Evolutionary conservation across 2,113 vertebrate genomes (phyloP), one percentile per base, ranked within the genome.

Genomic region (Puffinus mauretanicus): DNA sequence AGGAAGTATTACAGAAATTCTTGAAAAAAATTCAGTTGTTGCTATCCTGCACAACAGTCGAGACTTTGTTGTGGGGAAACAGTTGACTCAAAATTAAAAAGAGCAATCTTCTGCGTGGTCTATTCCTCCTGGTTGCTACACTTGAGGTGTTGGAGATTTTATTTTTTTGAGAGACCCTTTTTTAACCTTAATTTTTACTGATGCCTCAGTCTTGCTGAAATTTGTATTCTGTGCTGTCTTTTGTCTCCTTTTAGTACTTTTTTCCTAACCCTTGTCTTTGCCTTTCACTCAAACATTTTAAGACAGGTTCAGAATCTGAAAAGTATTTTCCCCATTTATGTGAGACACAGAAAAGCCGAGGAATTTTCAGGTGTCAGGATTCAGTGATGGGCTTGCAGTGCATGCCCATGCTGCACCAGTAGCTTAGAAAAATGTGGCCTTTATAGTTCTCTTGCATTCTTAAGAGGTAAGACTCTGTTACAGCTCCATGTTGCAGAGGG

Each of bases 31-130:
- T 2, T 6, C 3, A 55, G 16, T 40, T 51, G 20, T 24, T 46
- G 52, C 24, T 34, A 6, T 40, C 13, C 16, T 1, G 1, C 12
- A 15, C 14, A 30, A 55, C 13, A 47, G 16, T 0, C 15, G 20
- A 46, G 24, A 51, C 17, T 26, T 4, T 11, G 38, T 61, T 38
- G 16, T 34, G 15, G 40, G 55, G 32, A 24, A 71, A 55, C 3
- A 29, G 17, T 24, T 72, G n/a, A 40, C 38, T 13, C 80, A 10
- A 52, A 57, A 36, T 40, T 2, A 51, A 6, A 57, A 51, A 77
- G 21, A 69, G 30, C 7, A 3, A 26, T 14, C 20, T 42, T 62
- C 70, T 47, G 34, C 38, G 20, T 49, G 3, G 4, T 69, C 13
- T 26, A 13, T 29, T 69, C 22, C 11, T 66, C 27, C 46, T n/a